Percentiles rank a stretch among this genome's conserved stretches.
These are phyloP conservation scores for Panagrolaimus sp. DNA, from an alignment of 1,140 invertebrate species.

Conservation along the genomic window DNA sequence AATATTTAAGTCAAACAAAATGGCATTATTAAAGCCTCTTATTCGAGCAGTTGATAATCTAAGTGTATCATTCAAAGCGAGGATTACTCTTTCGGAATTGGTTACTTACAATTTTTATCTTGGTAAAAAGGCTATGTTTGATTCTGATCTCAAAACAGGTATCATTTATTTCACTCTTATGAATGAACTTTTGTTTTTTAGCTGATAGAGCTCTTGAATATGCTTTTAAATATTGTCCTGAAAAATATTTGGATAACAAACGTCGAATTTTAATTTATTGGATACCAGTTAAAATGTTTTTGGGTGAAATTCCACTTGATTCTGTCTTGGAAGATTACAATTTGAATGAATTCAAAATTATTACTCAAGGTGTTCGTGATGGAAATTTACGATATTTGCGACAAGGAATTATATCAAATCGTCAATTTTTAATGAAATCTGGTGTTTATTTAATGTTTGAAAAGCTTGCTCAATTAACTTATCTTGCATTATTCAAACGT, in stretches of 20 bases:
- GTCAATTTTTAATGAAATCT: constrained; percentile 3
- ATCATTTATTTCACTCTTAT: background rate
- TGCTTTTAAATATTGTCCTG: constrained; percentile 15
- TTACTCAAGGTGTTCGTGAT: constrained; percentile 5
- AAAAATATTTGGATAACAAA: constrained; percentile 1
- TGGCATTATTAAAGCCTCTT: constrained; percentile 7
- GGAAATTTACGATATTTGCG: constrained; percentile 7
- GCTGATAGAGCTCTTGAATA: constrained; percentile 14
- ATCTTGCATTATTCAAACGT: constrained; percentile 9
- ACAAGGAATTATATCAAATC: constrained; percentile 12
- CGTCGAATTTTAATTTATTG: constrained; percentile 11
- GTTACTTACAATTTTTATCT: constrained; percentile 6
- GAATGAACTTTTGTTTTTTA: background rate
- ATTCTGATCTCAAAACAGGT: constrained; percentile 8
- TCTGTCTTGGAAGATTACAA: background rate
- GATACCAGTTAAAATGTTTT: constrained; percentile 13
- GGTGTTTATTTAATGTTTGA: constrained; percentile 12
- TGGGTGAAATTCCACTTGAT: constrained; percentile 13
- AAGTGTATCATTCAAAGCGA: background rate
- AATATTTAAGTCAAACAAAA: constrained; percentile 12
- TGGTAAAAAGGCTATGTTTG: constrained; percentile 9
- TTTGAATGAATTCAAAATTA: constrained; percentile 12
- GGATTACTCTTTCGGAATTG: background rate
- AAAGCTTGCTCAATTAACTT: constrained; percentile 11
- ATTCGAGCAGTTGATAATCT: background rate